Evolutionary conservation across 2,797 vertebrate species (phyloP).

Genomic region (Poecilia gillii): DNA sequence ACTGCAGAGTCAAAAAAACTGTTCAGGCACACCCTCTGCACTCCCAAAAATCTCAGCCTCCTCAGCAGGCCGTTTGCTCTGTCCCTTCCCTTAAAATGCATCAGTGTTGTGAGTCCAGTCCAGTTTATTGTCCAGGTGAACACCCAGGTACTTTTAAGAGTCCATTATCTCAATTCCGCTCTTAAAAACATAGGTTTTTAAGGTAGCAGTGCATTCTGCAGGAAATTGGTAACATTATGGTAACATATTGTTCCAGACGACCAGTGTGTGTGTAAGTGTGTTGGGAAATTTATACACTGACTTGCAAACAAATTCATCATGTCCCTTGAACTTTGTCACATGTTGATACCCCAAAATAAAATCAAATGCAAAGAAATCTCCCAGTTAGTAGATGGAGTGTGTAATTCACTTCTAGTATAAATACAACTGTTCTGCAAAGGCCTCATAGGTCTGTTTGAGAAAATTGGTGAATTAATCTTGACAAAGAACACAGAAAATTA

Average conservation of each 20-base stretch:
- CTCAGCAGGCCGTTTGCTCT: background rate
- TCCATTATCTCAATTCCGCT: background rate
- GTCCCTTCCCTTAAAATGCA: background rate
- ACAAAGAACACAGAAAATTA: background rate
- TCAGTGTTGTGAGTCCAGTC: background rate
- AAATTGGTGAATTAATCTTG: background rate
- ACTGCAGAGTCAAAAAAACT: background rate
- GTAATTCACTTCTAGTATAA: background rate
- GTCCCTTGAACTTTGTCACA: background rate
- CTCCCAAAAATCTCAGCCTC: background rate
- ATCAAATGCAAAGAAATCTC: background rate
- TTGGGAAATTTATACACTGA: too few relatives aligned
- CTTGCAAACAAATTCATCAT: background rate
- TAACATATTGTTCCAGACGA: background rate
- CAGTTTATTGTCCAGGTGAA: background rate
- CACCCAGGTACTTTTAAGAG: background rate
- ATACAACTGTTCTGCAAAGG: background rate
- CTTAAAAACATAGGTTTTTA: background rate
- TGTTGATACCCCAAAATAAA: background rate
- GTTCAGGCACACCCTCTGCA: background rate
- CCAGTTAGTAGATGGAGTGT: background rate
- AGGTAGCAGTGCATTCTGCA: background rate
- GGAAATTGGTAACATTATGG: background rate
- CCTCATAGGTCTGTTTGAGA: background rate
- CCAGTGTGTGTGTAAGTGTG: background rate